Conservation (phyloP, 2,113 vertebrate species). For the Corapipo altera region DNA sequence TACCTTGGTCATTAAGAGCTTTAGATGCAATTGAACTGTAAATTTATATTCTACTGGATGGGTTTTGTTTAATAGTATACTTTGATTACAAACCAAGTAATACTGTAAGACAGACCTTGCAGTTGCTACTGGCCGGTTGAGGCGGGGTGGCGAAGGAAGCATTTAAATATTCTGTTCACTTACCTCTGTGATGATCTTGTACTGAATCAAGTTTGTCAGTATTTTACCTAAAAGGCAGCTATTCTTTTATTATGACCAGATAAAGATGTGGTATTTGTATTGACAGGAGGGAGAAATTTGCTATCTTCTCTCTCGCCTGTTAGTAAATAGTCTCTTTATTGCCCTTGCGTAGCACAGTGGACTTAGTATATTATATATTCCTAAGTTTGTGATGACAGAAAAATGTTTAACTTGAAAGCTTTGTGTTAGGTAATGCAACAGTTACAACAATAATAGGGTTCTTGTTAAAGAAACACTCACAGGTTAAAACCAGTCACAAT, state of each 20-base stretch:
- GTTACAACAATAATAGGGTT: background rate
- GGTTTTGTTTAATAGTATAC: background rate
- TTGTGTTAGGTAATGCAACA: background rate
- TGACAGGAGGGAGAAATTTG: background rate
- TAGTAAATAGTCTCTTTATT: background rate
- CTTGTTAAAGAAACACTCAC: background rate
- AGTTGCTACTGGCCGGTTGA: background rate
- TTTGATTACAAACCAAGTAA: background rate
- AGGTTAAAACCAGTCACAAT: background rate
- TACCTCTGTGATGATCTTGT: background rate
- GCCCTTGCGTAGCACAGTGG: background rate
- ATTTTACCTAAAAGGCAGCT: background rate
- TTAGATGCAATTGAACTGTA: background rate
- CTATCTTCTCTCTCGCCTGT: background rate
- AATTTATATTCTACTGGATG: background rate
- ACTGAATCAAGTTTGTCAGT: background rate
- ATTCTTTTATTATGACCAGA: background rate
- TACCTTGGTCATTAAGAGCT: background rate
- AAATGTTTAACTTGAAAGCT: background rate
- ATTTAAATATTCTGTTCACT: background rate
- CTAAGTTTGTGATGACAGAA: background rate
- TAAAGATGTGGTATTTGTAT: background rate
- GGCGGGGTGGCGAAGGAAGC: background rate
- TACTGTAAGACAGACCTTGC: background rate
- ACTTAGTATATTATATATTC: background rate